These are phyloP conservation scores for Cyprinodon tularosa DNA, from an alignment of 2,113 vertebrate species.

Conservation along the genomic window DNA sequence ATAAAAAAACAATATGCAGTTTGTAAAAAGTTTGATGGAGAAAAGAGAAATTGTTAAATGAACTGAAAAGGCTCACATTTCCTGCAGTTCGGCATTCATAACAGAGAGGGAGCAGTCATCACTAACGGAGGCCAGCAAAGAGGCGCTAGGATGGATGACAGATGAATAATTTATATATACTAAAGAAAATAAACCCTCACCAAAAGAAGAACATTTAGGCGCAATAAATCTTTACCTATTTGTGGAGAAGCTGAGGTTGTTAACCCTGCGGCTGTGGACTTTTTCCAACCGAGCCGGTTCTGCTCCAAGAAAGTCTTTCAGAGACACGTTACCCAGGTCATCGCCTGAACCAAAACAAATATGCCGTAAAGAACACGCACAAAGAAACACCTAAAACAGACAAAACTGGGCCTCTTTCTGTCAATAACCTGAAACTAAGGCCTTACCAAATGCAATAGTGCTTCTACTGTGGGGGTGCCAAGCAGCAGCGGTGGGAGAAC, in stretches of 20 bases:
- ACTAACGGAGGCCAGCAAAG: conserved; percentile 89
- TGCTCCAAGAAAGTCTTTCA: conserved; percentile 85
- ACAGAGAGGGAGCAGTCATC: conserved; percentile 92
- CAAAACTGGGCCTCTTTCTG: background rate
- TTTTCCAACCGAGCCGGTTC: conserved; percentile 70
- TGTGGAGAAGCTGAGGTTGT: conserved; percentile 86
- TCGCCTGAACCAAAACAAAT: conserved; percentile 80
- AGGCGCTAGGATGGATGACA: conserved; percentile 69
- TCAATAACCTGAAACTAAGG: background rate
- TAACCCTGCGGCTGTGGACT: conserved; percentile 84
- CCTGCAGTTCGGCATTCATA: conserved; percentile 83
- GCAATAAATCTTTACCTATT: conserved; percentile 81
- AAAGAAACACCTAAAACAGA: background rate
- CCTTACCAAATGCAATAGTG: conserved; percentile 89
- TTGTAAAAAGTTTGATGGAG: background rate
- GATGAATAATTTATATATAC: background rate
- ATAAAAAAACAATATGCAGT: conserved; percentile 3
- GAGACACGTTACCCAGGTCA: conserved; percentile 86
- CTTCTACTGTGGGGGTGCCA: conserved; percentile 92
- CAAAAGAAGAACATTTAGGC: background rate
- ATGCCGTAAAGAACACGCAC: background rate
- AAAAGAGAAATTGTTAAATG: background rate
- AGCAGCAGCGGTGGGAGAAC: conserved; percentile 84
- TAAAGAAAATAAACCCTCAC: background rate
- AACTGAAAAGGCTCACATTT: conserved; percentile 84